phyloP scores from a whole-genome alignment of 2,888 invertebrate genomes.

The Neoaliturus tenellus region DNA sequence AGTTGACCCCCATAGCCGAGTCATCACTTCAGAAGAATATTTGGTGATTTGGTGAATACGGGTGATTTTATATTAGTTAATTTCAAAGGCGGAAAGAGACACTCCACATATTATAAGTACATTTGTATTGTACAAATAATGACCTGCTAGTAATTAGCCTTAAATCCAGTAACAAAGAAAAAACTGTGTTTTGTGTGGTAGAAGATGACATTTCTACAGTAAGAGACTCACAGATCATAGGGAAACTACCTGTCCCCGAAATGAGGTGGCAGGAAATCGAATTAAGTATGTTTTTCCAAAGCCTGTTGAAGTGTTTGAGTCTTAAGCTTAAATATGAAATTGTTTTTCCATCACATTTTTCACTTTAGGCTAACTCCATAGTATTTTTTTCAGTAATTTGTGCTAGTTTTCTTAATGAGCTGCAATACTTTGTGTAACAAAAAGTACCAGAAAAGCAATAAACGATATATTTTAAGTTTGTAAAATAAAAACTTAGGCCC shows the following conservation, averaged over 20 bases:
- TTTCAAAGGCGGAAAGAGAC: too few species aligned
- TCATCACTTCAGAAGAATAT: background rate
- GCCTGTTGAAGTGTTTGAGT: constrained; percentile 20
- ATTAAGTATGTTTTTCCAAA: constrained; percentile 34
- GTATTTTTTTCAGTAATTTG: background rate
- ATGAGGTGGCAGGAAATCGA: background rate
- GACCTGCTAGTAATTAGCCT: background rate
- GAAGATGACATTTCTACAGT: background rate
- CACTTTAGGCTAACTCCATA: constrained; percentile 31
- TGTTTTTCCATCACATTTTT: constrained; percentile 31
- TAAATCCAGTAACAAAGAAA: background rate
- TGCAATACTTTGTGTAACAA: constrained; percentile 9
- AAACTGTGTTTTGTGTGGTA: background rate
- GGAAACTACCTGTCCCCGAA: background rate
- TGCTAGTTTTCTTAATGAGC: constrained; percentile 25
- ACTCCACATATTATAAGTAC: too few species aligned
- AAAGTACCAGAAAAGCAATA: too few species aligned
- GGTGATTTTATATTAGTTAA: too few species aligned
- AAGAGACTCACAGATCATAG: too few species aligned
- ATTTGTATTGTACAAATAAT: background rate
- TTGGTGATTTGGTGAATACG: background rate
- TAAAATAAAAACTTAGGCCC: constrained; percentile 9
- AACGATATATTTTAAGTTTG: background rate
- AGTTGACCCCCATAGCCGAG: too few species aligned
- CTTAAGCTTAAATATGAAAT: constrained; percentile 32